phyloP scores from a whole-genome alignment of 1,140 invertebrate species.

The Vollenhovia emeryi region DNA sequence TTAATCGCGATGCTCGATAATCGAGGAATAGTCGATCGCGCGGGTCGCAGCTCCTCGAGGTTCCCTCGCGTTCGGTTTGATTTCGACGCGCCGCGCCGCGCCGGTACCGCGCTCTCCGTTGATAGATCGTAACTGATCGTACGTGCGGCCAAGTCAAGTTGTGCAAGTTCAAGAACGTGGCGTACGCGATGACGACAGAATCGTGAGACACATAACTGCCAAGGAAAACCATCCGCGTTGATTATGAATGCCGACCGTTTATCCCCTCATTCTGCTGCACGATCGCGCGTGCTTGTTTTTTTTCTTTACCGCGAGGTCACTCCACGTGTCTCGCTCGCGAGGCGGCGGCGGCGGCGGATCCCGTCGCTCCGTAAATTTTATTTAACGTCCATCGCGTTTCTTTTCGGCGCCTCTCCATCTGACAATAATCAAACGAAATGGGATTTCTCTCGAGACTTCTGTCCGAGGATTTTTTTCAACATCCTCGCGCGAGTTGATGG shows the following conservation, averaged over 20 bases:
- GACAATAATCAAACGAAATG: not conserved
- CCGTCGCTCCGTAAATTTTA: not conserved
- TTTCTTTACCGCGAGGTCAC: not conserved
- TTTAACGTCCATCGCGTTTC: not conserved
- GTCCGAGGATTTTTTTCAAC: not conserved
- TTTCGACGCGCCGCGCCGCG: not conserved
- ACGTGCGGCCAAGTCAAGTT: constrained; percentile 32
- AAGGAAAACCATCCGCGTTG: not conserved
- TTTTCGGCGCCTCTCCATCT: not conserved
- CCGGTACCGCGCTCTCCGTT: too few relatives aligned
- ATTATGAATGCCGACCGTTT: not conserved
- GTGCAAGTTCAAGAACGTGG: constrained; percentile 38
- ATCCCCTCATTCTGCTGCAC: not conserved
- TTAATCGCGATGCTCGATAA: not conserved
- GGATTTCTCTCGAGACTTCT: not conserved
- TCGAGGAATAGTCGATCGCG: not conserved
- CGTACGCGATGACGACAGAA: constrained; percentile 27
- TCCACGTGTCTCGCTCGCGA: not conserved
- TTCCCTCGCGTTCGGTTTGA: constrained; percentile 14
- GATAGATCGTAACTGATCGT: constrained; percentile 47
- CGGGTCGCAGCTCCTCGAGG: not conserved
- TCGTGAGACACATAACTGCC: not conserved
- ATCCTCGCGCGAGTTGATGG: not conserved
- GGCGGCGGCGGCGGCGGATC: not conserved
- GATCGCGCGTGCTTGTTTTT: not conserved